These are phyloP conservation scores for Syngnathus floridae DNA, from an alignment of 2,113 vertebrate species.

Conservation along the genomic window DNA sequence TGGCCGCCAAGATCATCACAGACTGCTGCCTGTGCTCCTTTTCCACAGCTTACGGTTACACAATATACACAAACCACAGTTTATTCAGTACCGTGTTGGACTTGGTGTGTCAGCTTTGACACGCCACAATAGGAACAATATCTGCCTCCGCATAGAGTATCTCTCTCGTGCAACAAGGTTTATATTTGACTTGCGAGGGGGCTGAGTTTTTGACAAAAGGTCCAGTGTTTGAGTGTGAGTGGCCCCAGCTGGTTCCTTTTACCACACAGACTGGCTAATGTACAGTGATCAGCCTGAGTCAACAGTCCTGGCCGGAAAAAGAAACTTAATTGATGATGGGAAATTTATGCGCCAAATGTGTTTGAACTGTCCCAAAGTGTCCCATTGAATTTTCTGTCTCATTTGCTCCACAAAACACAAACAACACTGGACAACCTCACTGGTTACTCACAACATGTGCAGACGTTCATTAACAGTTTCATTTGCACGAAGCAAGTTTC, in stretches of 20 bases:
- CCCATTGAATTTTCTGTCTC: constrained; percentile 36
- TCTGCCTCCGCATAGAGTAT: constrained; percentile 52
- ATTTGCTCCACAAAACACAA: constrained; percentile 42
- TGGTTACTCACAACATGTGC: neutral
- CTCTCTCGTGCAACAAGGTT: constrained; percentile 58
- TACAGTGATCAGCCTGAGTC: constrained; percentile 69
- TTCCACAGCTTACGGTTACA: constrained; percentile 67
- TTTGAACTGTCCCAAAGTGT: constrained; percentile 52
- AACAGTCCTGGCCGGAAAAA: constrained; percentile 61
- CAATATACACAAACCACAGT: constrained; percentile 68
- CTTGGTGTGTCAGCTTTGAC: constrained; percentile 59
- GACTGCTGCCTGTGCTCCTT: constrained; percentile 57
- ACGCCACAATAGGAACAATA: constrained; percentile 66
- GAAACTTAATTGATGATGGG: constrained; percentile 62
- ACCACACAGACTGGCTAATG: constrained; percentile 60
- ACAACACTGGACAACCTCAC: constrained; percentile 30
- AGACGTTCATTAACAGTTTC: constrained; percentile 30
- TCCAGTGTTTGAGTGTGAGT: constrained; percentile 60
- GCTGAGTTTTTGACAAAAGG: constrained; percentile 65
- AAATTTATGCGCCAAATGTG: constrained; percentile 46
- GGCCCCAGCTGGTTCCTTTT: constrained; percentile 70
- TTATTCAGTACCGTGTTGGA: constrained; percentile 63
- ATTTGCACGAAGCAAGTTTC: constrained; percentile 29
- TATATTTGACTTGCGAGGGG: constrained; percentile 55
- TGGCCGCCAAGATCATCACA: constrained; percentile 65